Evolutionary conservation across 2,797 vertebrate genomes (phyloP), one percentile per base, ranked within the genome.

Genomic region (Pitangus sulphuratus): DNA sequence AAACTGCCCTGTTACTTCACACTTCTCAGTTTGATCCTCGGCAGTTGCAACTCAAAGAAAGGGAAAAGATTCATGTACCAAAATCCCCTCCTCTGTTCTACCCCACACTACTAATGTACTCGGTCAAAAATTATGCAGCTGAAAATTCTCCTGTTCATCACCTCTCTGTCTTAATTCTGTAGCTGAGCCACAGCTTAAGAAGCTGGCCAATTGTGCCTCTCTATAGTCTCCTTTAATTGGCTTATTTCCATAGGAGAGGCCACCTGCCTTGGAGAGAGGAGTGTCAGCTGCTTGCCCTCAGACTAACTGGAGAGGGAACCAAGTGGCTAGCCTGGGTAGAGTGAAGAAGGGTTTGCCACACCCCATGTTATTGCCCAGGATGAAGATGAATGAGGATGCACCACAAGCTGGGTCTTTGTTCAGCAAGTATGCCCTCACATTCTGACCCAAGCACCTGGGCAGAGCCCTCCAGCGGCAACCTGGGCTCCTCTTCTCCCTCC

Each of bases 241-340:
- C 64, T 95, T 65, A 96, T 96, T 96, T 93, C 90, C 91, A 91
- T 92, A 84, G 76, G 69, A 91, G 91, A 75, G 56, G 62, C 91
- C 90, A 91, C 64, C 87, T 96, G 94, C 78, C 78, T 53, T 57
- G 85, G 80, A 5, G 45, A 12, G 82, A 79, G 22, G 77, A 80
- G 44, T 14, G 35, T 85, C 93, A 95, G 92, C 87, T 96, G 93
- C 95, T 86, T 87, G 86, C 81, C 90, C 71, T 87, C 87, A 85
- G 78, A 64, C 95, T 50, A 11, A 82, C 92, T 92, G 81, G 92
- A 95, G 90, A 89, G 84, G 84, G 84, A 95, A 79, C 92, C 81
- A 65, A 94, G 87, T 66, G 90, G 78, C 78, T 71, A 71, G 28
- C 6, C 10, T 92, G 51, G 53, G 17, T 6, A 8, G 42, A 64